Evolutionary conservation across 2,113 vertebrate species (phyloP), one percentile per base, ranked within the genome.

Genomic region (Zosterops borbonicus): DNA sequence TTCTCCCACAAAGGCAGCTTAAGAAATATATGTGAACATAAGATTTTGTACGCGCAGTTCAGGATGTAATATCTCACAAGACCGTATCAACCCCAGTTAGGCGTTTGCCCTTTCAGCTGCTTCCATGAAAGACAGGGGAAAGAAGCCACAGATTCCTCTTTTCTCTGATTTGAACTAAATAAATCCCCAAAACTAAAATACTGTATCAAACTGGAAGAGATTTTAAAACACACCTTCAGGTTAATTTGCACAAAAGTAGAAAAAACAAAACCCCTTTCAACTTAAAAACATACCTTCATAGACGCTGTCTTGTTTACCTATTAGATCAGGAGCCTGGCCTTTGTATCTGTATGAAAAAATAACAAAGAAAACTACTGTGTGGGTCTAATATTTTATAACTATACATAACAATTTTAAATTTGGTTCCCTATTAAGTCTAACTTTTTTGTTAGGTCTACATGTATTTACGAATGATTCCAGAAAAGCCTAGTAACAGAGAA

Each of bases 241-340:
- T 78, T 87, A 79, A 79, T 69, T 47, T 79, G 22, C n/a, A 87
- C 3, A 6, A 12, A 74, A 89, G 9, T 22, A 3, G 6, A 41
- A 89, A 81, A 89, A 82, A 52, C 23, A 59, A 56, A 58, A 27
- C 8, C 33, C 23, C 3, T 0, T 33, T 49, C 23, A 74, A 79
- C 23, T 89, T 88, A 83, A 71, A 92, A 87, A 94, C 69, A 58
- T 98, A 99, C 99, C 99, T 99, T 99, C 99, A 96, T 99, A 99
- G 29, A 99, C 99, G 73, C 99, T 99, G 97, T 99, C 99, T 95
- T 99, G 99, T 96, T 99, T 99, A 42, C 99, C 99, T 97, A 99
- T 98, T 55, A 99, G 98, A 96, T 99, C 99, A 10, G 99, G 99
- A 91, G 99, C 99, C 90, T 99, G 99, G 17, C 99, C 99, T 91